Conservation (phyloP, 1,140 invertebrate genomes). For the Branchinecta lindahli region DNA sequence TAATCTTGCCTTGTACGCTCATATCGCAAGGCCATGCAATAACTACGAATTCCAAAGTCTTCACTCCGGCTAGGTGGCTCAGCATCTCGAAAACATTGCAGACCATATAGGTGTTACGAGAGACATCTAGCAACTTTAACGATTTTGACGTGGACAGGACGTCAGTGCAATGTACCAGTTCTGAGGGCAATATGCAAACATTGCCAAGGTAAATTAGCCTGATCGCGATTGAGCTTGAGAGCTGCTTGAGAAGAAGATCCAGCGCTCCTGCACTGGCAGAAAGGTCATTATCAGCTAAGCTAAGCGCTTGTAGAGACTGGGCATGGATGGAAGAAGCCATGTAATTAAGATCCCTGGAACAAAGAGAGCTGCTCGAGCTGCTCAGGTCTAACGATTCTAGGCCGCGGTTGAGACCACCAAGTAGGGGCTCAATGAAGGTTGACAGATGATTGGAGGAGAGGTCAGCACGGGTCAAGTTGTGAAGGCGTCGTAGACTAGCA, state of each 20-base stretch:
- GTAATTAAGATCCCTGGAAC: not conserved
- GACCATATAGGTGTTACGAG: no score
- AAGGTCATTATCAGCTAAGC: not conserved
- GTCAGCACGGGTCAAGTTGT: no score
- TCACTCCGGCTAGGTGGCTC: no score
- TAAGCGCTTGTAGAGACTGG: not conserved
- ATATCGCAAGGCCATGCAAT: not conserved
- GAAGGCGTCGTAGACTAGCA: no score
- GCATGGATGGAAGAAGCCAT: constrained; percentile 3
- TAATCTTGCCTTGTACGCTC: not conserved
- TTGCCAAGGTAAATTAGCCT: not conserved
- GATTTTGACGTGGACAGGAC: not conserved
- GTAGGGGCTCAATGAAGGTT: no score
- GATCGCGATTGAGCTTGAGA: no score
- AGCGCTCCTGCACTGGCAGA: not conserved
- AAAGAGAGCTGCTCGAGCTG: not conserved
- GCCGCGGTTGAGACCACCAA: no score
- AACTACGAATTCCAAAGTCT: not conserved
- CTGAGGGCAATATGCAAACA: not conserved
- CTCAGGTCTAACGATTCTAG: not conserved
- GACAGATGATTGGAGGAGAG: no score
- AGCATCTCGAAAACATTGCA: no score
- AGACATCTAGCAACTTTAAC: no score
- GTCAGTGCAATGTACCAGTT: not conserved
- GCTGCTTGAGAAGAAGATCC: no score